phyloP scores from a whole-genome alignment of 2,797 vertebrate genomes.

The Crocidura indochinensis region DNA sequence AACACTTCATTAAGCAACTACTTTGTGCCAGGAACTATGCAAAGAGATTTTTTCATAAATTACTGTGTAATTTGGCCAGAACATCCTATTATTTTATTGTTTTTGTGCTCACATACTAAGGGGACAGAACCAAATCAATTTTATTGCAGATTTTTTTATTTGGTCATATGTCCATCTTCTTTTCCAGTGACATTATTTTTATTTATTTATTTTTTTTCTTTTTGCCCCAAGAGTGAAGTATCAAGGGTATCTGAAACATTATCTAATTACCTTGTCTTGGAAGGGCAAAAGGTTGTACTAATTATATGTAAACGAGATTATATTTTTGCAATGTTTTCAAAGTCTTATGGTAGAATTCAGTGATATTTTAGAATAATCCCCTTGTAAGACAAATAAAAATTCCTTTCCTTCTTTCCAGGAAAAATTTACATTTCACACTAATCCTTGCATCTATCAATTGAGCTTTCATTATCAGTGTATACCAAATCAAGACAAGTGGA shows the following conservation, averaged over 20 bases:
- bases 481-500: conserved; percentile 31
- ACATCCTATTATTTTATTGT: conserved; percentile 7
- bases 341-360: background rate
- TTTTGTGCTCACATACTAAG: background rate
- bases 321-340: conserved; percentile 15
- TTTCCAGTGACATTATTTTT: background rate
- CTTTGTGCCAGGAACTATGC: background rate
- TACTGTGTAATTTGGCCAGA: background rate
- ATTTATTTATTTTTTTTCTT: too few species aligned
- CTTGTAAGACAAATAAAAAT: background rate
- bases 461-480: background rate
- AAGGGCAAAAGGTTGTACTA: background rate
- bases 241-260: background rate
- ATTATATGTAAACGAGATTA: background rate
- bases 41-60: background rate
- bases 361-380: conserved; percentile 16
- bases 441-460: background rate
- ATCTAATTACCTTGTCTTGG: background rate
- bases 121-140: background rate
- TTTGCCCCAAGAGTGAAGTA: background rate
- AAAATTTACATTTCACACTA: background rate
- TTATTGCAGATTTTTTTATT: background rate
- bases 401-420: conserved; percentile 33
- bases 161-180: background rate
- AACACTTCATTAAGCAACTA: background rate